Conservation (phyloP, 1,140 invertebrate genomes). For the Neotoxoptera formosana region DNA sequence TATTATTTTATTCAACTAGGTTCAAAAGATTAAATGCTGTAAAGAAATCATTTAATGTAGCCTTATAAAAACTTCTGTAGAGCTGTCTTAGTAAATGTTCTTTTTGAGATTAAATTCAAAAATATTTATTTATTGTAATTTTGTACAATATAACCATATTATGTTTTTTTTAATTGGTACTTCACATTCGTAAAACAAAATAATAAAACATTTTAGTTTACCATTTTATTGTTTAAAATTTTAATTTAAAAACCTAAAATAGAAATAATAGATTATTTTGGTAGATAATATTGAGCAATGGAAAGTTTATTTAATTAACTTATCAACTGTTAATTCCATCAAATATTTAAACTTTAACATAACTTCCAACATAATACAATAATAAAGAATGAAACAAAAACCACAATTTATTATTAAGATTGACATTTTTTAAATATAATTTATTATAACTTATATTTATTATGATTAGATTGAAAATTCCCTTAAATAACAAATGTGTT, state of each 20-base stretch:
- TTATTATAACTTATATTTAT: not conserved
- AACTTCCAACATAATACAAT: not conserved
- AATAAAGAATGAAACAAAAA: too few relatives aligned
- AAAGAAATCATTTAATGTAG: not conserved
- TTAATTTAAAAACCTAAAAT: not conserved
- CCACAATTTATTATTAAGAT: not conserved
- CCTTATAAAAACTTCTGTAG: not conserved
- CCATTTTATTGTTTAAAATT: not conserved
- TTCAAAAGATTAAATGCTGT: not conserved
- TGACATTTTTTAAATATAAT: not conserved
- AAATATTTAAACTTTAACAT: not conserved
- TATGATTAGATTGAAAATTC: not conserved
- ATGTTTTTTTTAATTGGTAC: not conserved
- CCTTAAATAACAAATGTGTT: not conserved
- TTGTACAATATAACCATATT: not conserved
- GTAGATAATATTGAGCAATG: not conserved
- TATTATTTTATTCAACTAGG: slow-evolving; percentile 20
- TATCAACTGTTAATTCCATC: not conserved
- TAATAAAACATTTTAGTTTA: not conserved
- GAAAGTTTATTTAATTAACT: not conserved
- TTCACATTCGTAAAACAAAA: not conserved
- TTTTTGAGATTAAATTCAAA: not conserved
- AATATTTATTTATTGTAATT: not conserved
- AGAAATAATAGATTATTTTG: not conserved
- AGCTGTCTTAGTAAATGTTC: not conserved